These are phyloP conservation scores for Pyrgilauda ruficollis DNA, from an alignment of 2,113 vertebrate species.

Conservation along the genomic window DNA sequence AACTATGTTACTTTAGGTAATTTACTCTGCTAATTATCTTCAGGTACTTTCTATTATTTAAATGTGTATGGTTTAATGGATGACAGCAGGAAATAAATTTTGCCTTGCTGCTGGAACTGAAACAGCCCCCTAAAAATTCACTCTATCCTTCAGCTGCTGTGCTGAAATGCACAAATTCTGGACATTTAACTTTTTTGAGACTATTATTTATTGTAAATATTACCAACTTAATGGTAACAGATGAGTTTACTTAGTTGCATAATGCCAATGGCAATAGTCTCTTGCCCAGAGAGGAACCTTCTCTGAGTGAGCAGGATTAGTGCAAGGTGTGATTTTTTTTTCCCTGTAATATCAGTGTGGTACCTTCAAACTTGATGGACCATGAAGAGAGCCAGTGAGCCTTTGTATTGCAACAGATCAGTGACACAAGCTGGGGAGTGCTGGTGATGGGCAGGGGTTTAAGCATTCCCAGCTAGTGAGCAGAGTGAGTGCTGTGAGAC, in stretches of 20 bases:
- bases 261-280: background rate
- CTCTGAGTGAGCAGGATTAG: background rate
- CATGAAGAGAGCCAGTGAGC: background rate
- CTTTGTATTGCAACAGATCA: background rate
- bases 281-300: background rate
- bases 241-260: background rate
- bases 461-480: background rate
- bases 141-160: background rate
- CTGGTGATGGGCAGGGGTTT: background rate
- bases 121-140: background rate
- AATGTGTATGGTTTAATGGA: background rate
- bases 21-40: background rate
- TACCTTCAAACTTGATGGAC: background rate
- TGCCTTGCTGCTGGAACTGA: background rate
- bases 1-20: background rate
- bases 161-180: background rate
- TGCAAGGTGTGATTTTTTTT: background rate
- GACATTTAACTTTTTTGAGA: background rate
- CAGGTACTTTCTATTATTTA: background rate
- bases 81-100: background rate
- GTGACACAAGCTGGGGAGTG: background rate
- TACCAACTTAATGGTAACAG: background rate
- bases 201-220: background rate
- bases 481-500: background rate
- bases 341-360: background rate